These are phyloP conservation scores for Meriones psammophilus DNA, from an alignment of 2,797 vertebrate species.

Conservation along the genomic window DNA sequence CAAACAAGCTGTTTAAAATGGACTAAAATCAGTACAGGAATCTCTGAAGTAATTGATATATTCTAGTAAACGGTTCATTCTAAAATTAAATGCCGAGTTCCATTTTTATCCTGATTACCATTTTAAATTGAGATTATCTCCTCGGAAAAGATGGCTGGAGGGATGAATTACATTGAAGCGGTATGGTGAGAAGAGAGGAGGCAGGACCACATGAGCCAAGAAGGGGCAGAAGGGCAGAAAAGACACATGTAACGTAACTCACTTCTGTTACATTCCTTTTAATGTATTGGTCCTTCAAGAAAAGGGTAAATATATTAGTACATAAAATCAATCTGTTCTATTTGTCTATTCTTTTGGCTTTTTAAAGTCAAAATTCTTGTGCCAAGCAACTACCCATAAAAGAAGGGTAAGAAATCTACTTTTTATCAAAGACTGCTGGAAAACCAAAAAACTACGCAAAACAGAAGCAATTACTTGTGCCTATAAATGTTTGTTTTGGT, in stretches of 20 bases:
- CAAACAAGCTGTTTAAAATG: slow-evolving; percentile 69
- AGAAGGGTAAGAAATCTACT: not conserved
- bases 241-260: slow-evolving; percentile 25
- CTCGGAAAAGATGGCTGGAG: slow-evolving; percentile 54
- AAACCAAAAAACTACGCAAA: slow-evolving; percentile 28
- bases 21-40: slow-evolving; percentile 56
- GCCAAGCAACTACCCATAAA: not conserved
- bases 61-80: slow-evolving; percentile 63
- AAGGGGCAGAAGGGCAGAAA: not conserved
- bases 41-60: slow-evolving; percentile 62
- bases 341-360: slow-evolving; percentile 38
- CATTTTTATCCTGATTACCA: slow-evolving; percentile 74
- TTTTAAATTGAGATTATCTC: slow-evolving; percentile 72
- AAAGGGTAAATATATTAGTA: slow-evolving; percentile 39
- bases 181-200: slow-evolving; percentile 35
- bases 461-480: slow-evolving; percentile 1
- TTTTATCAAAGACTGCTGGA: not conserved
- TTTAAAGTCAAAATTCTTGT: slow-evolving; percentile 66
- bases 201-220: slow-evolving; percentile 48
- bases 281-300: slow-evolving; percentile 43
- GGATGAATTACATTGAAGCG: slow-evolving; percentile 42
- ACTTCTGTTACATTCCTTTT: slow-evolving; percentile 50
- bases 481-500: not conserved
- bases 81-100: slow-evolving; percentile 70
- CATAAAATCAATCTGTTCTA: slow-evolving; percentile 66